Evolutionary conservation across 2,113 vertebrate species (phyloP), one percentile per base, ranked within the genome.

Genomic region (Platichthys flesus): DNA sequence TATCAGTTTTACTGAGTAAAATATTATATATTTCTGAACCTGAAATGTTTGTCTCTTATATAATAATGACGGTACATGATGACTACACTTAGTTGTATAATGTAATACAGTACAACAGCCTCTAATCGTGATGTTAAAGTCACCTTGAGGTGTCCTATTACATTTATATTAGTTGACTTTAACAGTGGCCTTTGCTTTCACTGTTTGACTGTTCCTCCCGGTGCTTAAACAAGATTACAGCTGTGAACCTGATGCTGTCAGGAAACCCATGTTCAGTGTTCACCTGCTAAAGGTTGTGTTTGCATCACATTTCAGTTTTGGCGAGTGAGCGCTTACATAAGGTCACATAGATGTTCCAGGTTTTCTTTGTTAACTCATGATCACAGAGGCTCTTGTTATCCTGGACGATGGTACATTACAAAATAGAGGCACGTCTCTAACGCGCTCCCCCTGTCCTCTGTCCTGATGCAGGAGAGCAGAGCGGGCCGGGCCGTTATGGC

Each of bases 241-340:
- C 71, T 70, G 67, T 79, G 79, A 51, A 70, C 78, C 76, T 18
- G 26, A 69, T 62, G 51, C 68, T 45, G 59, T 71, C 74, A 47
- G 67, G 54, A 69, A 73, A 67, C 60, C 71, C 14, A 1, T 47
- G 70, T 73, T 78, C 5, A 2, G 16, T 87, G 73, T 87, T 85
- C 83, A 85, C 82, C 67, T 52, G 51, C 26, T 14, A 23, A 21
- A 72, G 78, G 72, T 74, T 51, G 59, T 90, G 84, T 87, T 91
- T 77, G 71, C 47, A 35, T 66, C 10, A 16, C 49, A 21, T 71
- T 75, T 85, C 67, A 66, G 67, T 64, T 79, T 63, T 55, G 66
- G 67, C 54, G 51, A 76, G 60, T 15, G 23, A 70, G 84, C 74
- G 61, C 74, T 75, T 78, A 72, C 83, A 66, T 74, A 71, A 78